Evolutionary conservation across 1,140 invertebrate species (phyloP).

Genomic region (Meloidogyne chitwoodi): DNA sequence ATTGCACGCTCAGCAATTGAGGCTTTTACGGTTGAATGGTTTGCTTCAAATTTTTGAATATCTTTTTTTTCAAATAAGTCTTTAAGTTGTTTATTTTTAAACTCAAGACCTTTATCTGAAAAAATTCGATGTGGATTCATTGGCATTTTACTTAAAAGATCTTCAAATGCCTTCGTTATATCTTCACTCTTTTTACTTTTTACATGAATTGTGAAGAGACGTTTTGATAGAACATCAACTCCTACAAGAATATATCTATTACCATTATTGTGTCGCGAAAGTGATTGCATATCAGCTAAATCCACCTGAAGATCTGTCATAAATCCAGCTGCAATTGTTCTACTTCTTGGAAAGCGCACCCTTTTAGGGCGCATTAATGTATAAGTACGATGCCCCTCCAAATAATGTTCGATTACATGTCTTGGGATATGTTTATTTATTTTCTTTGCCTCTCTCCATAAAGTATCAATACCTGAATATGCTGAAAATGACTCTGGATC

Average conservation of each 20-base stretch:
- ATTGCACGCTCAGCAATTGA: slow-evolving; percentile 33
- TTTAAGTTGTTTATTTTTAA: background rate
- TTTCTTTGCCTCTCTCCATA: slow-evolving; percentile 15
- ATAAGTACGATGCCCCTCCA: slow-evolving; percentile 6
- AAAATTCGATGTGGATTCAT: background rate
- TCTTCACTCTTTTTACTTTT: background rate
- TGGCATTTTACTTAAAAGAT: background rate
- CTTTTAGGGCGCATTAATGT: slow-evolving; percentile 4
- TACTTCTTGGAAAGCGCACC: background rate
- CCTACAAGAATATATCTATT: background rate
- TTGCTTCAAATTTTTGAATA: slow-evolving; percentile 3
- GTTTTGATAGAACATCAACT: slow-evolving; percentile 9
- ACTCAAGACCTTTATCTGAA: too few relatives aligned
- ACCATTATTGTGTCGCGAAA: too few relatives aligned
- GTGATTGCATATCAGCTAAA: slow-evolving; percentile 17
- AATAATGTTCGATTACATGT: background rate
- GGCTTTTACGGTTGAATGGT: slow-evolving; percentile 22
- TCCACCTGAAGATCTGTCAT: background rate
- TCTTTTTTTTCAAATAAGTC: background rate
- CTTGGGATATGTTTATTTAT: background rate
- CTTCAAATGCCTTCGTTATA: background rate
- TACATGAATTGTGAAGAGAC: background rate
- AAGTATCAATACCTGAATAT: background rate
- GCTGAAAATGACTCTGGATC: background rate
- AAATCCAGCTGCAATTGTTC: too few relatives aligned